Percentiles rank a stretch among this genome's conserved stretches.
These are phyloP conservation scores for Craterocephalus amniculus DNA, from an alignment of 2,797 vertebrate species.

Conservation along the genomic window DNA sequence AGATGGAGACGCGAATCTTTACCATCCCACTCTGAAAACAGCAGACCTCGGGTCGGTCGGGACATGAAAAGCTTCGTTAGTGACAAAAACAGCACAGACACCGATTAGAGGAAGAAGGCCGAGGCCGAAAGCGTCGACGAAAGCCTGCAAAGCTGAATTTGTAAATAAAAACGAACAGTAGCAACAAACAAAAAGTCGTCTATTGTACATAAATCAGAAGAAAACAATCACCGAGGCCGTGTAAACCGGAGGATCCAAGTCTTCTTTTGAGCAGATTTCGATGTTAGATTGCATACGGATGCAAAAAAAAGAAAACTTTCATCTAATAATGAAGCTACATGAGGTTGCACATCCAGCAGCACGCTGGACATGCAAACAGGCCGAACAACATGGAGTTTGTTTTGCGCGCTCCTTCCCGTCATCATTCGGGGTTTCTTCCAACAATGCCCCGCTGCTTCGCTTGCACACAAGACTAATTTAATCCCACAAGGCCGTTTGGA, in stretches of 20 bases:
- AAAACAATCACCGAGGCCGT: slow-evolving; percentile 1
- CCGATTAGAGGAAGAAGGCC: slow-evolving; percentile 18
- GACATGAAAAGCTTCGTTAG: neutral
- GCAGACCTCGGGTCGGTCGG: neutral
- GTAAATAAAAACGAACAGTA: neutral
- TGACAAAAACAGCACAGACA: slow-evolving; percentile 15
- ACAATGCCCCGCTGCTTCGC: slow-evolving; percentile 53
- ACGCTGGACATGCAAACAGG: slow-evolving; percentile 43
- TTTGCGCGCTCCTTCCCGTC: slow-evolving; percentile 35
- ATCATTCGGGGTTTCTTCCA: slow-evolving; percentile 30
- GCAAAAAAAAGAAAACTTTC: slow-evolving; percentile 16
- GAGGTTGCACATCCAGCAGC: slow-evolving; percentile 34
- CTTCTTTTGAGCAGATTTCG: slow-evolving; percentile 16
- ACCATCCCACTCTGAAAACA: neutral
- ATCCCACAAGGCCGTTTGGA: slow-evolving; percentile 57
- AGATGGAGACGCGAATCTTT: slow-evolving; percentile 3
- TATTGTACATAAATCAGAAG: slow-evolving; percentile 20
- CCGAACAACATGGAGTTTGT: slow-evolving; percentile 41
- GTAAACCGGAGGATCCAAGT: slow-evolving; percentile 35
- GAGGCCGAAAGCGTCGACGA: too few species aligned
- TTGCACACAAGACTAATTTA: slow-evolving; percentile 27
- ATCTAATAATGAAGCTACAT: slow-evolving; percentile 40
- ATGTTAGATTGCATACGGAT: slow-evolving; percentile 43
- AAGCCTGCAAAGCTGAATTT: slow-evolving; percentile 7
- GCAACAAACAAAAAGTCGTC: slow-evolving; percentile 6